These are phyloP conservation scores for Drosophila mayri DNA, from an alignment of 1,140 invertebrate genomes.

Conservation along the genomic window DNA sequence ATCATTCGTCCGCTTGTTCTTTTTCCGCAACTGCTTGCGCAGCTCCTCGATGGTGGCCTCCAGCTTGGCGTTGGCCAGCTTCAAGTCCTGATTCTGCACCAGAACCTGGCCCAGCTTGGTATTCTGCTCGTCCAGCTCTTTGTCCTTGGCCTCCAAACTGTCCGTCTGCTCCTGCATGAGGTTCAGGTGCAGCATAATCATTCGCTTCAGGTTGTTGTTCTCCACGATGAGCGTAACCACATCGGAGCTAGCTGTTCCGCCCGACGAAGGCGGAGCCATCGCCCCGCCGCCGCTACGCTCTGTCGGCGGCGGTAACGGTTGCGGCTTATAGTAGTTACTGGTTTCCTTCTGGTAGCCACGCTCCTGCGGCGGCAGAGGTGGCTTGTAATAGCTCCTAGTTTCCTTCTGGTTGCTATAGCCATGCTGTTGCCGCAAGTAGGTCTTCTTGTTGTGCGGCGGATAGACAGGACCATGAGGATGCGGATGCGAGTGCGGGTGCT, in stretches of 20 bases:
- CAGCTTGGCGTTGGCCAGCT: conserved; percentile 47
- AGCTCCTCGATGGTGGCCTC: conserved; percentile 53
- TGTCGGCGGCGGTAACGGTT: neutral
- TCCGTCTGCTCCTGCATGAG: conserved; percentile 91
- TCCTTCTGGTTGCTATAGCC: conserved; percentile 26
- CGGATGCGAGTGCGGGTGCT: neutral
- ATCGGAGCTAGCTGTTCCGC: conserved; percentile 34
- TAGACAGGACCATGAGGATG: conserved; percentile 8
- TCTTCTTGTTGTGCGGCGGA: conserved; percentile 25
- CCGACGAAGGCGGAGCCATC: conserved; percentile 33
- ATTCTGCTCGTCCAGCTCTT: conserved; percentile 85
- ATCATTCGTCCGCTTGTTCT: conserved; percentile 39
- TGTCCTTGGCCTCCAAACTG: conserved; percentile 89
- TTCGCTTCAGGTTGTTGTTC: conserved; percentile 70
- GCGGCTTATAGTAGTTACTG: conserved; percentile 46
- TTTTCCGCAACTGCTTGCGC: conserved; percentile 45
- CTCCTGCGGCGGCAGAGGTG: conserved; percentile 8
- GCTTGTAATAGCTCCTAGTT: conserved; percentile 43
- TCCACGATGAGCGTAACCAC: conserved; percentile 66
- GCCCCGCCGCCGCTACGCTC: conserved; percentile 7
- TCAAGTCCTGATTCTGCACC: conserved; percentile 57
- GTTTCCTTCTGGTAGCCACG: conserved; percentile 23
- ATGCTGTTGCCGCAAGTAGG: conserved; percentile 36
- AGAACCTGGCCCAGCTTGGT: conserved; percentile 40
- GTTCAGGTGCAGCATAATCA: conserved; percentile 90